phyloP scores from a whole-genome alignment of 2,888 invertebrate species.

The Euplagia quadripunctaria region DNA sequence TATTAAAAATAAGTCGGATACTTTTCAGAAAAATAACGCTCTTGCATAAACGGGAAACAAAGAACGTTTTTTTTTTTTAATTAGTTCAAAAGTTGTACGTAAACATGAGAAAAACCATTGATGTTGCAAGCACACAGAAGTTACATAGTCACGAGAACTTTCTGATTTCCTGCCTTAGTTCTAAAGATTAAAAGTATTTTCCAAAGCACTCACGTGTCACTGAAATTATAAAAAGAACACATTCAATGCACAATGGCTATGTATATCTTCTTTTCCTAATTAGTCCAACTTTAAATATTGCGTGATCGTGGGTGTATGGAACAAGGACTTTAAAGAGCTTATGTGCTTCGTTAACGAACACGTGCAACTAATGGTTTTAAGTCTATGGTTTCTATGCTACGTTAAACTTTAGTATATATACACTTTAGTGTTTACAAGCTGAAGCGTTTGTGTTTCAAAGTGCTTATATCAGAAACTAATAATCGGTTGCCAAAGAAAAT shows the following conservation, averaged over 20 bases:
- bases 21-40: neutral
- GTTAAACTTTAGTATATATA: neutral
- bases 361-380: constrained; percentile 29
- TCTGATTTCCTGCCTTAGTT: neutral
- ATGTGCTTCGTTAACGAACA: constrained; percentile 39
- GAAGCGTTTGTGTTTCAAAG: no score
- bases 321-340: constrained; percentile 33
- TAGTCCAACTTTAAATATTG: neutral
- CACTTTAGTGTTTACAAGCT: neutral
- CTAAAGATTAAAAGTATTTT: neutral
- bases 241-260: neutral
- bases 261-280: neutral
- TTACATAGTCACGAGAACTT: neutral
- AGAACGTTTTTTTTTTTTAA: no score
- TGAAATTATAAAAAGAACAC: neutral
- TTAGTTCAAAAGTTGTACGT: no score
- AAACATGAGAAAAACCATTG: no score
- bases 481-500: neutral
- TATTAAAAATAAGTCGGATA: neutral
- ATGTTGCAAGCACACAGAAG: neutral
- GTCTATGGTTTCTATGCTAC: constrained; percentile 4
- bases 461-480: no score
- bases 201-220: neutral
- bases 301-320: neutral
- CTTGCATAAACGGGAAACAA: no score